phyloP scores from a whole-genome alignment of 2,797 vertebrate species.

The Leucoraja ocellata region DNA sequence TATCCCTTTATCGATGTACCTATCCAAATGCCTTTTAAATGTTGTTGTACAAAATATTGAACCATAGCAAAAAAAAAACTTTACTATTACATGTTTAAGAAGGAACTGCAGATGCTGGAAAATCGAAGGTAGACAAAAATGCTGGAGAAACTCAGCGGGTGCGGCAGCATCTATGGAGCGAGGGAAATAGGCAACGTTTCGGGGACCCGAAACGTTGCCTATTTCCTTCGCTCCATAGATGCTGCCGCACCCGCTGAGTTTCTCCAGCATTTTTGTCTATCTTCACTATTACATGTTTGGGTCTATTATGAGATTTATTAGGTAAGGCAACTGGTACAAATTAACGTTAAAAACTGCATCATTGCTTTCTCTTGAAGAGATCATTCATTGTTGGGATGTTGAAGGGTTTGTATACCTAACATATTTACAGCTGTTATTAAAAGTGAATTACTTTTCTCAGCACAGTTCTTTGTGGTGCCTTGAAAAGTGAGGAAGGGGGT shows the following conservation, averaged over 20 bases:
- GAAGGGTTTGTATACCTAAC: background rate
- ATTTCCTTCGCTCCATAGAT: too few species aligned
- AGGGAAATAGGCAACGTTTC: too few species aligned
- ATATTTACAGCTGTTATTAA: background rate
- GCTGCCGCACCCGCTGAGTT: too few species aligned
- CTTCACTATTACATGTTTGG: background rate
- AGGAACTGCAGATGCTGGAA: too few species aligned
- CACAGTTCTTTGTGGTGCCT: background rate
- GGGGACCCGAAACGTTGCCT: too few species aligned
- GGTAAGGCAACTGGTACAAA: background rate
- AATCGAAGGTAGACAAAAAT: too few species aligned
- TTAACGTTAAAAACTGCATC: background rate
- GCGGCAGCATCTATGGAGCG: too few species aligned
- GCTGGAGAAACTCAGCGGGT: too few species aligned
- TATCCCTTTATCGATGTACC: too few species aligned
- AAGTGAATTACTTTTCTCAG: constrained; percentile 18
- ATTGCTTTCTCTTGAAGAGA: background rate
- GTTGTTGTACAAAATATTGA: background rate
- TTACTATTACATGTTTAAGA: background rate
- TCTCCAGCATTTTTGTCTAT: too few species aligned
- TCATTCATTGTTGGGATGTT: background rate
- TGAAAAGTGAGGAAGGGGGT: background rate
- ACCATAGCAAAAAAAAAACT: background rate
- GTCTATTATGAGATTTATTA: background rate
- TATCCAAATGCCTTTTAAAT: too few species aligned